phyloP scores from a whole-genome alignment of 2,113 vertebrate genomes.

The Myotis brandtii region DNA sequence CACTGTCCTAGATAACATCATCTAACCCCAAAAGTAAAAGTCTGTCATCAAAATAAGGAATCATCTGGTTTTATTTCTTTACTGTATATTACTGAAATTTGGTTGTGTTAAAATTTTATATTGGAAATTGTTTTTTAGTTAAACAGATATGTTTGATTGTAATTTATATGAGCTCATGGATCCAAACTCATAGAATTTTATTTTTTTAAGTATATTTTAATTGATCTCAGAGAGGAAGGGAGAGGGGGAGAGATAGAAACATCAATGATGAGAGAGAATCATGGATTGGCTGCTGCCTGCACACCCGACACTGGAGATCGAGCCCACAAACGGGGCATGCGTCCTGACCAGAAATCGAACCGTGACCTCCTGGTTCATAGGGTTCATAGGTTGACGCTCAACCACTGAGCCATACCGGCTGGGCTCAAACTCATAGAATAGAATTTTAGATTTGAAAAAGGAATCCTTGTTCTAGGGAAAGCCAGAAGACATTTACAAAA shows the following conservation, averaged over 20 bases:
- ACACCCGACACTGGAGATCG: too few relatives aligned
- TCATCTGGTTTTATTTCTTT: not conserved
- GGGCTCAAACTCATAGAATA: not conserved
- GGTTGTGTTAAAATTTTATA: not conserved
- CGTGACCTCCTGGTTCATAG: too few relatives aligned
- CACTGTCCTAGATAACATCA: not conserved
- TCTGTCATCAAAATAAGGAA: not conserved
- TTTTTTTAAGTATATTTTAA: too few relatives aligned
- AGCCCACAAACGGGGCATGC: too few relatives aligned
- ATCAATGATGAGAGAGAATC: too few relatives aligned
- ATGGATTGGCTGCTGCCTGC: too few relatives aligned
- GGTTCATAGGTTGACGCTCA: too few relatives aligned
- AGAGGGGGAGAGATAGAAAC: too few relatives aligned
- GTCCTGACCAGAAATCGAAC: too few relatives aligned
- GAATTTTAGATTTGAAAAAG: slow-evolving; percentile 12
- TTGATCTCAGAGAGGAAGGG: too few relatives aligned
- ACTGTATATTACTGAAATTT: not conserved
- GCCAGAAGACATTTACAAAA: not conserved
- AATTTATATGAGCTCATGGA: not conserved
- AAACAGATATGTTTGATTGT: not conserved
- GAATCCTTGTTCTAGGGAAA: not conserved
- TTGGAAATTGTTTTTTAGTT: not conserved
- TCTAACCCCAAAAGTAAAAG: slow-evolving; percentile 33
- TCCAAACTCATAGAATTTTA: not conserved
- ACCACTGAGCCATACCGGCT: too few relatives aligned